Conservation (phyloP, 2,113 vertebrate species). For the Arenaria interpres region DNA sequence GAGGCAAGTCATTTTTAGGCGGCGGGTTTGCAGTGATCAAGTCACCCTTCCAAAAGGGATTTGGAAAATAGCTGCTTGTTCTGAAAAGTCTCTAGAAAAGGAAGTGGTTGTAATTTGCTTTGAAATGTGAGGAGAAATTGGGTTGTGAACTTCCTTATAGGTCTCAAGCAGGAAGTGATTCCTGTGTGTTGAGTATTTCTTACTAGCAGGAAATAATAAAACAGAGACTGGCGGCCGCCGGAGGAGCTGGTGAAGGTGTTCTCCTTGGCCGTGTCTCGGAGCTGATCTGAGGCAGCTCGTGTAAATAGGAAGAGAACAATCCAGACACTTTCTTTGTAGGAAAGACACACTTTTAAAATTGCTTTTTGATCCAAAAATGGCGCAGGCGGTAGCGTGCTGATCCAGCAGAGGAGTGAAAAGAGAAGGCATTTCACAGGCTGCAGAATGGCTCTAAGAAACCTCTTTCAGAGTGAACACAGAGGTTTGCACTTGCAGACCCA, state of each 20-base stretch:
- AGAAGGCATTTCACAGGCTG: not conserved
- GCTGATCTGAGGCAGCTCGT: not conserved
- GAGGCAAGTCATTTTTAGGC: not conserved
- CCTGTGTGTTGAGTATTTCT: not conserved
- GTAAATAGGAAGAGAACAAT: not conserved
- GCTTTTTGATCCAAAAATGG: not conserved
- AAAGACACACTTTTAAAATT: not conserved
- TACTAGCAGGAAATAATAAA: slow-evolving; percentile 42
- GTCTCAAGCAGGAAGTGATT: slow-evolving; percentile 50
- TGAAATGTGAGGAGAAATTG: slow-evolving; percentile 1
- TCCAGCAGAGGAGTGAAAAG: not conserved
- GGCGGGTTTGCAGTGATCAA: not conserved
- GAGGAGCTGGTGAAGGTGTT: not conserved
- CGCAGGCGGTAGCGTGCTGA: not conserved
- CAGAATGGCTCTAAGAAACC: not conserved
- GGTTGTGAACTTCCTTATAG: not conserved
- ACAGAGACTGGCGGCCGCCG: not conserved
- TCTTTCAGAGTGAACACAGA: not conserved
- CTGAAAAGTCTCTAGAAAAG: not conserved
- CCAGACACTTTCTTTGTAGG: not conserved
- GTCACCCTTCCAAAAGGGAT: not conserved
- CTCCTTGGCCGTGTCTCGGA: not conserved
- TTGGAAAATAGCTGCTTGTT: not conserved
- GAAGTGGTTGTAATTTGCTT: not conserved
- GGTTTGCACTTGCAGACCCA: not conserved